These are phyloP conservation scores for Caerostris darwini DNA, from an alignment of 1,140 invertebrate species.

Conservation along the genomic window DNA sequence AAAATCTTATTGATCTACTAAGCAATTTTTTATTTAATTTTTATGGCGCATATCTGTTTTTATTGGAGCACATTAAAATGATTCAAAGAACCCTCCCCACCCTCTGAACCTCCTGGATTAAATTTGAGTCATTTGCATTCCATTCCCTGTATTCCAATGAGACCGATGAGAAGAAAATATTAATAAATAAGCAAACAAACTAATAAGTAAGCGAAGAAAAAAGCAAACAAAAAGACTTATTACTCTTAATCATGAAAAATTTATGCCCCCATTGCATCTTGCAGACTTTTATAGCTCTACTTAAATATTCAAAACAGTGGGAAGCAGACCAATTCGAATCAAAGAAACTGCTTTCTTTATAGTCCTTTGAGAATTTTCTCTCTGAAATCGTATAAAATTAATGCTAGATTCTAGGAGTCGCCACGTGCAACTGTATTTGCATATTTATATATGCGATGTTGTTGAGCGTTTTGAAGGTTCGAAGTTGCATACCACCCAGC, in stretches of 20 bases:
- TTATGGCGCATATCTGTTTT: not conserved
- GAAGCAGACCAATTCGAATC: conserved; percentile 29
- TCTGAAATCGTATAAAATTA: conserved; percentile 54
- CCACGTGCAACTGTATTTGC: conserved; percentile 46
- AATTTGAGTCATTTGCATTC: conserved; percentile 59
- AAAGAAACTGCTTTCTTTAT: conserved; percentile 40
- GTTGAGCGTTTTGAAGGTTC: conserved; percentile 26
- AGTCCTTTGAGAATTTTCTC: conserved; percentile 54
- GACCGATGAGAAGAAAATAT: not conserved
- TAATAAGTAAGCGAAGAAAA: not conserved
- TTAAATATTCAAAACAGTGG: conserved; percentile 62
- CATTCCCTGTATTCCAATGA: not conserved
- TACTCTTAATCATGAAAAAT: conserved; percentile 67
- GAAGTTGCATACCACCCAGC: not conserved
- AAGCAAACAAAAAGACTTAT: conserved; percentile 58
- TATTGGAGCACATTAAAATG: conserved; percentile 11
- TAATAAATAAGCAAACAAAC: conserved; percentile 14
- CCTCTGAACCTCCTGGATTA: conserved; percentile 33
- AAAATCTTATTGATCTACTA: not conserved
- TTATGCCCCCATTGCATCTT: conserved; percentile 45
- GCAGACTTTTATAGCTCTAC: conserved; percentile 41
- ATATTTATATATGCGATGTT: conserved; percentile 52
- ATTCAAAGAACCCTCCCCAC: not conserved
- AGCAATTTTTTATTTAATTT: not conserved
- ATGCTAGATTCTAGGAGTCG: conserved; percentile 15